Evolutionary conservation across 2,113 vertebrate species (phyloP).

Genomic region (Albula goreensis): DNA sequence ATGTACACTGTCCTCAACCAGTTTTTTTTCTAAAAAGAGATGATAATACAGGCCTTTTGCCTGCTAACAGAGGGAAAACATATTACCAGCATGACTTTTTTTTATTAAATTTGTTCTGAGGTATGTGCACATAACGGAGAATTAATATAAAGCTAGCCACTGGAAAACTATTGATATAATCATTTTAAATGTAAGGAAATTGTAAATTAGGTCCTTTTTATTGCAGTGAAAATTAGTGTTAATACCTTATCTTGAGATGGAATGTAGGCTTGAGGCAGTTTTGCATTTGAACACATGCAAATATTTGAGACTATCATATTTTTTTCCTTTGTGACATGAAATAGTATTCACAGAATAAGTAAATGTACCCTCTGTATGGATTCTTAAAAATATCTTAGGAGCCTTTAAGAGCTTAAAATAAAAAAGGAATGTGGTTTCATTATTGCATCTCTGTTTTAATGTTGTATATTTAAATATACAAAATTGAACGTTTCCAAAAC

Average conservation of each 20-base stretch:
- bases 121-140: conserved; percentile 45
- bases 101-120: conserved; percentile 42
- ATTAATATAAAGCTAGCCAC: conserved; percentile 42
- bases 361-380: neutral
- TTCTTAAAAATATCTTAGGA: neutral
- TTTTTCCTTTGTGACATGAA: conserved; percentile 16
- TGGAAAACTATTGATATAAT: conserved; percentile 42
- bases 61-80: conserved; percentile 15
- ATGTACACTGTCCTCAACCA: neutral
- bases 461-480: no score
- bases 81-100: conserved; percentile 12
- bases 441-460: no score
- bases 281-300: conserved; percentile 58
- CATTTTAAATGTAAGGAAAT: conserved; percentile 42
- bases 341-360: neutral
- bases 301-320: conserved; percentile 45
- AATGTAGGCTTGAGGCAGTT: conserved; percentile 42
- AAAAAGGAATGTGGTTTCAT: no score
- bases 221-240: conserved; percentile 53
- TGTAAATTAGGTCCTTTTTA: conserved; percentile 24
- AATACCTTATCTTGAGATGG: conserved; percentile 32
- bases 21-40: neutral
- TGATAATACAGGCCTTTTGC: conserved; percentile 14
- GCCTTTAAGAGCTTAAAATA: no score
- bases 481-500: no score